A percentile compares a stretch with the other conserved stretches of the same genome.
phyloP scores from a whole-genome alignment of 2,888 invertebrate genomes.

The Drosophila multiciliata region DNA sequence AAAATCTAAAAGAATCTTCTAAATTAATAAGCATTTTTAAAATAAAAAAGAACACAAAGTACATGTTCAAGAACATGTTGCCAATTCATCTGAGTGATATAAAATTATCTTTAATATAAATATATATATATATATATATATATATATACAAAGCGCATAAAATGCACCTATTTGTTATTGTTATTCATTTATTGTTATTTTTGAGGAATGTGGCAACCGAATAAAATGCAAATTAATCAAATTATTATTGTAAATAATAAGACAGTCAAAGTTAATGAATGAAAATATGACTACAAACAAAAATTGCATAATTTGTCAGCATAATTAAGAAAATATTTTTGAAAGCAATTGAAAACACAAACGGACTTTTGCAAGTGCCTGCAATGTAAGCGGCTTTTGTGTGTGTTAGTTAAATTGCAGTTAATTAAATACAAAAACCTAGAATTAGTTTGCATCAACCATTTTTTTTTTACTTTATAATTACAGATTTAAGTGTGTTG shows the following conservation, averaged over 20 bases:
- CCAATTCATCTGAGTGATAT: not conserved
- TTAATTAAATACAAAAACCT: not conserved
- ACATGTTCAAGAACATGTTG: not conserved
- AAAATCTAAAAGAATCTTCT: not conserved
- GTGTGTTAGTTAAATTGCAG: not conserved
- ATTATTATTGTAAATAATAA: not conserved
- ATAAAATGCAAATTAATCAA: not conserved
- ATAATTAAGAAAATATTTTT: not conserved
- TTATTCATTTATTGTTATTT: too few species aligned
- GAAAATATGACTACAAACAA: not conserved
- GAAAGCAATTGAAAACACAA: not conserved
- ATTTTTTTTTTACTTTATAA: not conserved
- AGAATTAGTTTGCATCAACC: not conserved
- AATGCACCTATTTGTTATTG: too few species aligned
- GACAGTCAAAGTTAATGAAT: not conserved
- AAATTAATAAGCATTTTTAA: not conserved
- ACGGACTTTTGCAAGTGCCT: not conserved
- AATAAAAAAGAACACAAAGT: not conserved
- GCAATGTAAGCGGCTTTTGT: not conserved
- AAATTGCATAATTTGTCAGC: not conserved
- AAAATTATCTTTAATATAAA: too few species aligned
- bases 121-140: too few species aligned
- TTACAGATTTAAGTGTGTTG: too few species aligned
- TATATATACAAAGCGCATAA: too few species aligned
- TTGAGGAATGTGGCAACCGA: not conserved